Base-by-base conservation (phyloP, 2,797 vertebrate genomes). In the Poliocrania exsul region DNA sequence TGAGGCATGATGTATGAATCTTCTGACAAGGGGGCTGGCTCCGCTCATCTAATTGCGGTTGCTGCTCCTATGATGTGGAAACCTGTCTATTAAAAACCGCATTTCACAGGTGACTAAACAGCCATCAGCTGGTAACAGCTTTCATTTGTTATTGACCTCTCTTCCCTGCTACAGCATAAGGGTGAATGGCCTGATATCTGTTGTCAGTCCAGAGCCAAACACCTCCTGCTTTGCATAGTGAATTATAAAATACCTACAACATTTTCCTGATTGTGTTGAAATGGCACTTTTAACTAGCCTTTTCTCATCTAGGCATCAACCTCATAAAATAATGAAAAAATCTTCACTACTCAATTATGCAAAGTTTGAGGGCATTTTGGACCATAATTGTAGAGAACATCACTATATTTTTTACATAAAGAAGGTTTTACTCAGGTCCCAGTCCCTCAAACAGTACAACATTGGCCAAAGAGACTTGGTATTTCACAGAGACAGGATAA, bases 31-130 rank as follows among this genome's bases (percentile, higher is more conserved):
- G 25, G 64, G 69, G 58, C 54, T 72, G 86, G 69, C 46, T 93
- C 75, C 25, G 28, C 69, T 71, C 66, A n/a, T 47, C 79, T 94
- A 93, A 97, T 62, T 88, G 72, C 0, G 0, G 50, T 16, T n/a
- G 81, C 61, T 80, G 81, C 61, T 95, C 67, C 72, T 58, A 6
- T 9, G 51, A 81, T 84, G 85, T 81, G 88, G 86, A 96, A 96
- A 93, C 46, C 79, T 87, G 54, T 71, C 86, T 89, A 81, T 91
- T 78, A 83, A 79, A 91, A 95, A 92, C 25, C 84, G 56, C 86
- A 92, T 93, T 95, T 95, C 92, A 94, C 91, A 95, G 88, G 92
- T 93, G 90, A 91, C 84, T 81, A 54, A 92, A 60, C 69, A 95
- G 81, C 72, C 86, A 81, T 90, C 69, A 50, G 86, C 92, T 86